Base-by-base conservation (phyloP, 2,888 invertebrate species). In the Osmoderma eremita region DNA sequence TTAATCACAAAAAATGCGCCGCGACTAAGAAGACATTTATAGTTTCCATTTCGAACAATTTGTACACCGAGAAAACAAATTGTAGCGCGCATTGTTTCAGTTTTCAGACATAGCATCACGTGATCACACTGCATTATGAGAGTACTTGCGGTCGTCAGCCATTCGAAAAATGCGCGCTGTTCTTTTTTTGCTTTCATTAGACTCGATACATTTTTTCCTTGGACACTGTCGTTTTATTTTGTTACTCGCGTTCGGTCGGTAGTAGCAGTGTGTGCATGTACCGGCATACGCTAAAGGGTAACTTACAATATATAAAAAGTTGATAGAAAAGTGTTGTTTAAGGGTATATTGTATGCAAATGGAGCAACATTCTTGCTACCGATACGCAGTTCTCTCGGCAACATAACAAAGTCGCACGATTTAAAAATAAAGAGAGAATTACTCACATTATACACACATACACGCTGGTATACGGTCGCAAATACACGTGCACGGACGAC, bases 321-420 rank as follows among this genome's bases (percentile, higher is more conserved):
- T 71, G 72, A 76, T 78, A 78, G 77, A 78, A 78, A 77, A 78
- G 76, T 78, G 78, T 77, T 77, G 75, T 79, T 79, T 78, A 78
- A 79, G 78, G 78, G 77, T 71, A 77, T 75, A 79, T 79, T 79
- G 79, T 79, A 79, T 79, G 79, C 78, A 78, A 79, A 79, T 79
- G 74, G 77, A 73, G 75, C 78, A 75, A 75, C 79, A 79, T 79
- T 79, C 78, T 77, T 78, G 76, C 76, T 77, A 76, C 76, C 76
- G 76, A 75, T 75, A 75, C 75, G 71, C 72, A 74, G 74, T 70
- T 54, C 65, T 67, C 67, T 68, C 70, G 69, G 67, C 66, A 65
- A 70, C 70, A 70, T 67, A 72, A 75, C 74, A 73, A 69, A 72
- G 71, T 72, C 71, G 65, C 71, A 72, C 75, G 72, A 72, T 75